Evolutionary conservation across 2,888 invertebrate genomes (phyloP).

Genomic region (Callyntrura sp.): DNA sequence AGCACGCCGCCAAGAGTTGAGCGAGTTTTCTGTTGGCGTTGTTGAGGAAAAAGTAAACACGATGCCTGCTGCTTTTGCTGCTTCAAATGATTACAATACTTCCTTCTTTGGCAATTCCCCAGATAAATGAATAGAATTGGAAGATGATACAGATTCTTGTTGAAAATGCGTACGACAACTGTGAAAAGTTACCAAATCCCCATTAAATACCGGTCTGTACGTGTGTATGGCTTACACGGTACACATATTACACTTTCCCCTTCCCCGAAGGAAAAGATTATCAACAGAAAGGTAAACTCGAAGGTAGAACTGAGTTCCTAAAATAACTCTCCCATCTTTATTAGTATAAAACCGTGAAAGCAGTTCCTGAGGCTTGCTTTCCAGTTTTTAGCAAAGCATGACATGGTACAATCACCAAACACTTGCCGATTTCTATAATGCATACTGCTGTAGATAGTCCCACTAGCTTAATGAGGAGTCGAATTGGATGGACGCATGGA

Average conservation of each 20-base stretch:
- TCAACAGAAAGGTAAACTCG: no score
- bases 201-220: background rate
- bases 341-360: no score
- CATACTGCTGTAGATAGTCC: no score
- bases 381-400: no score
- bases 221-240: no score
- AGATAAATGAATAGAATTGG: slow-evolving; percentile 60
- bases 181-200: slow-evolving; percentile 5
- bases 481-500: no score
- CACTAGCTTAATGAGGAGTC: no score
- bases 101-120: slow-evolving; percentile 37
- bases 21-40: background rate
- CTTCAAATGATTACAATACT: slow-evolving; percentile 35
- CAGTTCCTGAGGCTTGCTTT: no score
- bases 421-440: no score
- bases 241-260: background rate
- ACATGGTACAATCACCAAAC: no score
- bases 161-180: slow-evolving; percentile 16
- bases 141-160: slow-evolving; percentile 59
- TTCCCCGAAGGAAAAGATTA: background rate
- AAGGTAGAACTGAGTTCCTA: no score
- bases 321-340: no score
- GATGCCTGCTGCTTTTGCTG: background rate
- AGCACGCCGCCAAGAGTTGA: background rate
- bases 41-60: slow-evolving; percentile 15